phyloP scores from a whole-genome alignment of 2,888 invertebrate genomes.

The Dorcus hopei region DNA sequence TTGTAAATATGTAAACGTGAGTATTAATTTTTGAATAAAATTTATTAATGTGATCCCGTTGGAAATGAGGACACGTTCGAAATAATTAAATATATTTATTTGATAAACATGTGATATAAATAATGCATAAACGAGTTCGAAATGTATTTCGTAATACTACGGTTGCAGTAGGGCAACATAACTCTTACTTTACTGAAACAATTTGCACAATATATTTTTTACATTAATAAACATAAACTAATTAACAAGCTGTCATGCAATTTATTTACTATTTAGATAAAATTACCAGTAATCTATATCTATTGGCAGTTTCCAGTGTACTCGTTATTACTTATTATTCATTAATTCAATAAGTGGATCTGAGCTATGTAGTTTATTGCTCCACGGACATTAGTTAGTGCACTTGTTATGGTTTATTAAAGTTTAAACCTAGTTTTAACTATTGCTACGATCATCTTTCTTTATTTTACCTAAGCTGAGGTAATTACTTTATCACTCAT shows the following conservation, averaged over 20 bases:
- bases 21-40: slow-evolving; percentile 20
- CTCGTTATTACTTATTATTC: slow-evolving; percentile 8
- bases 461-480: slow-evolving; percentile 18
- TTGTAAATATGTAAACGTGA: slow-evolving; percentile 22
- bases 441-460: neutral
- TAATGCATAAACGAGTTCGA: neutral
- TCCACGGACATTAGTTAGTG: neutral
- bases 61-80: too few species aligned
- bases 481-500: slow-evolving; percentile 20
- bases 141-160: too few species aligned
- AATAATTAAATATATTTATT: neutral
- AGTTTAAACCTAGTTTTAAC: neutral
- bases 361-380: neutral
- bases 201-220: too few species aligned
- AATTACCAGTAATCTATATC: slow-evolving; percentile 14
- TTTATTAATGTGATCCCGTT: slow-evolving; percentile 2
- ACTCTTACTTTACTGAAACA: too few species aligned
- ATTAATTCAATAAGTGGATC: neutral
- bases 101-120: slow-evolving; percentile 1
- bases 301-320: slow-evolving; percentile 24
- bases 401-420: neutral
- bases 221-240: neutral
- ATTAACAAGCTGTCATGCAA: slow-evolving; percentile 3
- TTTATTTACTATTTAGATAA: slow-evolving; percentile 6
- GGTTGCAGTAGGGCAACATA: too few species aligned